Evolutionary conservation across 2,888 invertebrate species (phyloP), one percentile per base, ranked within the genome.

Genomic region (Erebia ligea): DNA sequence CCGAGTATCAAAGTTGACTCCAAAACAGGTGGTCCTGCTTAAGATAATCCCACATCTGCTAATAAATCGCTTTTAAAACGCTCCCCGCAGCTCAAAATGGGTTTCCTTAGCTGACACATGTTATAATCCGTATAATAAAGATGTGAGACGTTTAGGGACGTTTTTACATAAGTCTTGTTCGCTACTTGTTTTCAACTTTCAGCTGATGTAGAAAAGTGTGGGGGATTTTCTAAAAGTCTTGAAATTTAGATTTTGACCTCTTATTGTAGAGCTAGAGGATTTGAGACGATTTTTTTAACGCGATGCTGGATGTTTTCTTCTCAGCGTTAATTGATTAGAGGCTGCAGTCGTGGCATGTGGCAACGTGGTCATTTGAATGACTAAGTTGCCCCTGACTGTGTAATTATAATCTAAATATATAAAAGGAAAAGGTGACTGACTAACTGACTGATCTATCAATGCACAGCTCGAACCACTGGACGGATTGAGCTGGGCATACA

Each of bases 1-100:
- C 81, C 52, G 74, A 73, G 75, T 74, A 77, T 80, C 78, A 81
- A 78, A 76, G 80, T 78, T 81, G 80, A 85, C 83, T 84, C 78
- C 79, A 75, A 84, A 91, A 91, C 92, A 92, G 92, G 91, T 92
- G 92, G 87, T 85, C 83, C 82, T 83, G 80, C 88, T 91, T 89
- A 90, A 83, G 84, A 84, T 92, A 91, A 92, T 92, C 91, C 84
- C 78, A 79, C 91, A 89, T 87, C 87, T 90, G 76, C 80, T 86
- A 84, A 89, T 87, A 80, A 83, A 86, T 85, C 76, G 80, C 78
- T 81, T 81, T 83, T 83, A 81, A 85, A 84, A 81, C 79, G 81
- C 70, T 75, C 59, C 67, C 59, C 52, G 69, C 69, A 83, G 79
- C 82, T 84, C 84, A 82, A 87, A 86, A 87, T 88, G 86, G 87